Conservation (phyloP, 2,113 vertebrate genomes). For the Pongo abelii region DNA sequence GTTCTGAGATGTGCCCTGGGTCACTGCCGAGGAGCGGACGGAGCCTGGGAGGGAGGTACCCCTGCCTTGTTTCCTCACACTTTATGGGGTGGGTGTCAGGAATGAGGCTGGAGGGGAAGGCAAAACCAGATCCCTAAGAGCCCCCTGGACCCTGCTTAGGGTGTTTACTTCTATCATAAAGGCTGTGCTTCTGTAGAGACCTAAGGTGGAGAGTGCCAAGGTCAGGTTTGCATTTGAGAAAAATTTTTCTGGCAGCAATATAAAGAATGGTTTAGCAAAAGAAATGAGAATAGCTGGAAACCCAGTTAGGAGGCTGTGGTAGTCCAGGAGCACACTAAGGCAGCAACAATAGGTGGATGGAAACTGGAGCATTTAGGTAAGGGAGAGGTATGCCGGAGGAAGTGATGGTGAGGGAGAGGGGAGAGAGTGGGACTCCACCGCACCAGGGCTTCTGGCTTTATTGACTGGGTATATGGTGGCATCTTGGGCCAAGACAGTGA, state of each 20-base stretch:
- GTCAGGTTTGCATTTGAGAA: background rate
- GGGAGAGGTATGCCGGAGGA: no score
- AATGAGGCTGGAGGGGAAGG: background rate
- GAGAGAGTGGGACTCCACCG: background rate
- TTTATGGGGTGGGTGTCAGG: background rate
- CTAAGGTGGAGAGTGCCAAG: background rate
- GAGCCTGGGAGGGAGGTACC: background rate
- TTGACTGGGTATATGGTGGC: no score
- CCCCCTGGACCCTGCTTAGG: background rate
- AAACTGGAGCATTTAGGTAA: accelerated
- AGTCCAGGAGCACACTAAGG: no score
- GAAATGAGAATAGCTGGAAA: background rate
- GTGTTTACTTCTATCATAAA: background rate
- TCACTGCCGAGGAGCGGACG: background rate
- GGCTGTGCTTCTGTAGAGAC: background rate
- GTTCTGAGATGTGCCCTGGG: background rate
- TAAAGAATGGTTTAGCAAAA: background rate
- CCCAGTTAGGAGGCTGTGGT: background rate
- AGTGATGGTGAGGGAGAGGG: accelerated
- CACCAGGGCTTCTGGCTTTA: background rate
- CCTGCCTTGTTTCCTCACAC: background rate
- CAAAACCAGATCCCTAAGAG: background rate
- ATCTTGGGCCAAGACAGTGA: background rate
- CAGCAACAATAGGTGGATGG: background rate
- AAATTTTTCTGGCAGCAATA: background rate